Conservation (phyloP, 2,888 invertebrate species). For the Scaptomyza flava region DNA sequence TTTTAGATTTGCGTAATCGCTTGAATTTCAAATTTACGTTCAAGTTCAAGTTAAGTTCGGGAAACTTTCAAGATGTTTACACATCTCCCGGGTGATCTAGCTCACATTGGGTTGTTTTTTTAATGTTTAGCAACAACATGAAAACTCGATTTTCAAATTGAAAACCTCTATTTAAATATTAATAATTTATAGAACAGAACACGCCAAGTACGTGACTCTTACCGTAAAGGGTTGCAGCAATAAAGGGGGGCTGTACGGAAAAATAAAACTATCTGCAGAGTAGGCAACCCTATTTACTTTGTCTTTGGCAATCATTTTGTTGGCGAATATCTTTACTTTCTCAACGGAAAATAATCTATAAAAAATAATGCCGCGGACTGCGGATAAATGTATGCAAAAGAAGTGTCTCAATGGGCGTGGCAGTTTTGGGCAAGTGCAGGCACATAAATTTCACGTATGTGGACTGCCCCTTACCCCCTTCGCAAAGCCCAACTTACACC, state of each 20-base stretch:
- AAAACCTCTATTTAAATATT: slow-evolving; percentile 30
- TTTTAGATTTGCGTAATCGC: no score
- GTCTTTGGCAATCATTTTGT: slow-evolving; percentile 61
- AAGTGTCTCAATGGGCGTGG: slow-evolving; percentile 51
- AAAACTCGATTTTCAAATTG: slow-evolving; percentile 19
- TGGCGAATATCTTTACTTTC: slow-evolving; percentile 42
- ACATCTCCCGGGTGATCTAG: no score
- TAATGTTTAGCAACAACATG: slow-evolving; percentile 5
- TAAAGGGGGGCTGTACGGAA: not conserved
- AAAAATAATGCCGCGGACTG: slow-evolving; percentile 57
- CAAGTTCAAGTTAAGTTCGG: no score
- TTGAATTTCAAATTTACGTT: no score
- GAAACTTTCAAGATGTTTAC: no score
- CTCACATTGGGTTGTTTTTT: no score
- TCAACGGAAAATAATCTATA: slow-evolving; percentile 10
- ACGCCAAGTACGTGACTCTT: slow-evolving; percentile 46
- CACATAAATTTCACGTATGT: slow-evolving; percentile 64
- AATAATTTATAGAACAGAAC: slow-evolving; percentile 28
- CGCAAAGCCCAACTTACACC: not conserved
- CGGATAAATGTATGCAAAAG: slow-evolving; percentile 52
- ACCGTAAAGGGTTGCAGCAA: not conserved
- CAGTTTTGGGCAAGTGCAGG: slow-evolving; percentile 39
- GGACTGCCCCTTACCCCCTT: not conserved
- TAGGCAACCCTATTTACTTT: slow-evolving; percentile 2
- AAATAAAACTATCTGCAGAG: not conserved